These are phyloP conservation scores for Stichodactyla helianthus DNA, from an alignment of 64 coral and sea anemone genomes.

Conservation along the genomic window DNA sequence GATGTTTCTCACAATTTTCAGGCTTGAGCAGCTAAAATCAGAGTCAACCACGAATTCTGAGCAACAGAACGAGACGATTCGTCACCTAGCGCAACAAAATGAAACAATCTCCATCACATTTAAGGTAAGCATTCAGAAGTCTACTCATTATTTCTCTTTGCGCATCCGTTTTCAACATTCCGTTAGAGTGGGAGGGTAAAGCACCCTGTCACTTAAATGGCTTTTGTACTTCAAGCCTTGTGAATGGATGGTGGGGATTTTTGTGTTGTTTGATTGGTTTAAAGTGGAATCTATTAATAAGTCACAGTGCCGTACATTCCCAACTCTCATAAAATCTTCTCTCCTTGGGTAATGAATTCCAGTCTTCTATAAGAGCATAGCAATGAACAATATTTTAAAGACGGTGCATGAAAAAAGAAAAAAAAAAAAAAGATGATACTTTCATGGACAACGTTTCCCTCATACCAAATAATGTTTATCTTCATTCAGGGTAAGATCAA, in stretches of 20 bases:
- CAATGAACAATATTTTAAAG: too few relatives aligned
- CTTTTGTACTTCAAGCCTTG: background rate
- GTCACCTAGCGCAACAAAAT: conserved; percentile 69
- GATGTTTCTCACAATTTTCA: background rate
- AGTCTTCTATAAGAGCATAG: too few relatives aligned
- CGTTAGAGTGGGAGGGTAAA: background rate
- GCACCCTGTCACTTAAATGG: background rate
- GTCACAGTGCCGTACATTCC: background rate
- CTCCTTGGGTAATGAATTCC: too few relatives aligned
- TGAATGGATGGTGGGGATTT: background rate
- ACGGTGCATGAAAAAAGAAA: too few relatives aligned
- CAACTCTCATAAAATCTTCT: too few relatives aligned
- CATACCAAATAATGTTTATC: background rate
- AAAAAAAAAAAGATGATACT: too few relatives aligned
- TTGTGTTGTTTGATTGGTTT: background rate
- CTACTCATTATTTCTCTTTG: background rate
- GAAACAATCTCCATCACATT: conserved; percentile 73
- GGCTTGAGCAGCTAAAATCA: conserved; percentile 62
- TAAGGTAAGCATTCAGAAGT: conserved; percentile 46
- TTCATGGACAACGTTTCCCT: too few relatives aligned
- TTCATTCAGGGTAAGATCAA: background rate
- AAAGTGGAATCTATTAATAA: background rate
- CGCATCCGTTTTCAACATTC: background rate
- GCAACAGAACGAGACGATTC: conserved; percentile 66
- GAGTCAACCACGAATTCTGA: conserved; percentile 53